Percentiles rank a stretch among this genome's conserved stretches.
phyloP scores from a whole-genome alignment of 2,888 invertebrate species.

The Amblyjoppa proteus region DNA sequence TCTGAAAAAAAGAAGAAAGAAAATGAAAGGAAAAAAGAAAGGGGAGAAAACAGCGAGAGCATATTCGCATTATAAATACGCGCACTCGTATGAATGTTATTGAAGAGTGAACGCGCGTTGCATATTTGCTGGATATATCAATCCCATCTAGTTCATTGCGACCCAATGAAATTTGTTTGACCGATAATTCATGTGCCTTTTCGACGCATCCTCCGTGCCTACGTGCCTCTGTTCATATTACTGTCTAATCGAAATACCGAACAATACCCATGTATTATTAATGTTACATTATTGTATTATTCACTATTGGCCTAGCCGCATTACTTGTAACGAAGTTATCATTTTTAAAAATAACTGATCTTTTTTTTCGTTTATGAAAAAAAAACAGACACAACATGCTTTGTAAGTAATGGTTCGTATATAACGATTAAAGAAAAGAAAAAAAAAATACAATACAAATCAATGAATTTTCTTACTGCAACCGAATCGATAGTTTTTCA shows the following conservation, averaged over 20 bases:
- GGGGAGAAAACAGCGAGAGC: conserved; percentile 29
- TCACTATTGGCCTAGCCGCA: conserved; percentile 71
- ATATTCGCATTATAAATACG: conserved; percentile 57
- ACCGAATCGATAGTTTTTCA: not conserved
- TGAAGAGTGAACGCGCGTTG: conserved; percentile 48
- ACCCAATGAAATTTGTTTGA: conserved; percentile 56
- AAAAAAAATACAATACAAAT: conserved; percentile 68
- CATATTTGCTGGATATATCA: conserved; percentile 33
- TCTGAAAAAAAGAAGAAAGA: conserved; percentile 47
- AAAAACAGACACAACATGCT: conserved; percentile 81
- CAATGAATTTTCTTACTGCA: conserved; percentile 35
- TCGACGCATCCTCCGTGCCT: conserved; percentile 65
- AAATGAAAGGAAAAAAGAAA: conserved; percentile 19
- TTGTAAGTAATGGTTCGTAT: conserved; percentile 84
- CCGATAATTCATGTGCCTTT: conserved; percentile 66
- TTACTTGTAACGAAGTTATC: conserved; percentile 59
- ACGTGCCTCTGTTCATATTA: conserved; percentile 74
- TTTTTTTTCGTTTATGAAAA: conserved; percentile 52
- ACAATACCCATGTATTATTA: conserved; percentile 83
- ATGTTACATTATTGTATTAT: conserved; percentile 81
- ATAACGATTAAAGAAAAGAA: conserved; percentile 80
- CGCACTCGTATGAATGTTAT: conserved; percentile 52
- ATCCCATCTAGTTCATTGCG: conserved; percentile 35
- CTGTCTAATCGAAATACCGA: conserved; percentile 71
- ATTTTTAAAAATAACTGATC: conserved; percentile 56